phyloP scores from a whole-genome alignment of 2,113 vertebrate genomes.

The Echinops telfairi region DNA sequence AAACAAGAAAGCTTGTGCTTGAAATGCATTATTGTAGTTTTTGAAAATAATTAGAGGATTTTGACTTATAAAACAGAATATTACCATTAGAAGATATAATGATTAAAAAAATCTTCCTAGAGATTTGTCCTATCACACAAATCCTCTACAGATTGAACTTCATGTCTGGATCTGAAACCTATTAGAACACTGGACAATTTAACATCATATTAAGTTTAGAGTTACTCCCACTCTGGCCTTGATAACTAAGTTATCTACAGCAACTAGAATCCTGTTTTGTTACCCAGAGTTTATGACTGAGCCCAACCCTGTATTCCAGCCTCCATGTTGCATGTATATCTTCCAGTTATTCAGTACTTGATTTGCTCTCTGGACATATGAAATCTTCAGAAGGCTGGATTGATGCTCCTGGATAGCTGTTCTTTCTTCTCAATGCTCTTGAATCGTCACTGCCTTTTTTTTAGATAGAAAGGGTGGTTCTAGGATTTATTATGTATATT shows the following conservation, averaged over 20 bases:
- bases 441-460: background rate
- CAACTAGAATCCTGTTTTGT: background rate
- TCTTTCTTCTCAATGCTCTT: background rate
- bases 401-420: background rate
- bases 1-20: constrained; percentile 37
- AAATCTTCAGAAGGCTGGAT: background rate
- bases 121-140: background rate
- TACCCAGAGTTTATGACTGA: background rate
- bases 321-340: background rate
- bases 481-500: background rate
- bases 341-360: background rate
- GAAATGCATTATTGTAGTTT: constrained; percentile 15
- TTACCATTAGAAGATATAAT: background rate
- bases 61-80: constrained; percentile 51
- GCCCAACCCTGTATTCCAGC: background rate
- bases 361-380: background rate
- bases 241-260: background rate
- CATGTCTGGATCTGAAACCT: background rate
- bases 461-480: constrained; percentile 9
- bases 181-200: background rate
- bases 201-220: background rate
- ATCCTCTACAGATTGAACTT: background rate
- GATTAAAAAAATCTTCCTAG: background rate
- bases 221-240: background rate
- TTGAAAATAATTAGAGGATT: constrained; percentile 33